Evolutionary conservation across 2,797 vertebrate species (phyloP).

Genomic region (Strix occidentalis): DNA sequence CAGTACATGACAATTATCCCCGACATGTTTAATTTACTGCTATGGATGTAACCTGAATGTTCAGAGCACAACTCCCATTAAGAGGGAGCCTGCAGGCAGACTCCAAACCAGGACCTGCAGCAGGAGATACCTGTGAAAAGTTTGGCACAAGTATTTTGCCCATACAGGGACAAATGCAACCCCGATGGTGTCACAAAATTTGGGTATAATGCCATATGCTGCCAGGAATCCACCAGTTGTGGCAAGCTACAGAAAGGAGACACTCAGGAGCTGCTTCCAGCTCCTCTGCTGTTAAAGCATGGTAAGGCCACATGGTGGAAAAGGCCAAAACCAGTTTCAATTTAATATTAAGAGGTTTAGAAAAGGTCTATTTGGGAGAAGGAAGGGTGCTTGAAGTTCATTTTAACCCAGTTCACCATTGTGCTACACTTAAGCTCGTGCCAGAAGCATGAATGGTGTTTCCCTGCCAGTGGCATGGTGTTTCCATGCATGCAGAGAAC

Average conservation of each 20-base stretch:
- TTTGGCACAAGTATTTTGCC: neutral
- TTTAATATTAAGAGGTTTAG: neutral
- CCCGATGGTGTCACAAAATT: neutral
- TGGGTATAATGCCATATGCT: neutral
- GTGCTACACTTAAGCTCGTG: neutral
- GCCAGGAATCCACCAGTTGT: neutral
- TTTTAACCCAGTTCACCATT: neutral
- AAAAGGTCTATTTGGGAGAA: neutral
- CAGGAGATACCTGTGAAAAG: neutral
- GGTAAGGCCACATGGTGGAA: neutral
- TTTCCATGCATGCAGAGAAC: neutral
- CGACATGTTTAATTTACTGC: neutral
- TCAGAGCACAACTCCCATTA: neutral
- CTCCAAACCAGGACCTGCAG: neutral
- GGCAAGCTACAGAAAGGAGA: neutral
- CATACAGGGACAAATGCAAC: neutral
- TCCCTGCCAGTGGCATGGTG: rapidly evolving
- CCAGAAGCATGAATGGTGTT: neutral
- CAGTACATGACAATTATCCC: neutral
- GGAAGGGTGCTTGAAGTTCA: neutral
- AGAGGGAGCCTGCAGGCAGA: neutral
- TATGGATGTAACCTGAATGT: neutral
- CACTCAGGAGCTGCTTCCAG: neutral
- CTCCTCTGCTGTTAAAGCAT: neutral
- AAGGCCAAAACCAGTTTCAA: neutral